Evolutionary conservation across 2,113 vertebrate species (phyloP).

Genomic region (Brevimyrus niger): DNA sequence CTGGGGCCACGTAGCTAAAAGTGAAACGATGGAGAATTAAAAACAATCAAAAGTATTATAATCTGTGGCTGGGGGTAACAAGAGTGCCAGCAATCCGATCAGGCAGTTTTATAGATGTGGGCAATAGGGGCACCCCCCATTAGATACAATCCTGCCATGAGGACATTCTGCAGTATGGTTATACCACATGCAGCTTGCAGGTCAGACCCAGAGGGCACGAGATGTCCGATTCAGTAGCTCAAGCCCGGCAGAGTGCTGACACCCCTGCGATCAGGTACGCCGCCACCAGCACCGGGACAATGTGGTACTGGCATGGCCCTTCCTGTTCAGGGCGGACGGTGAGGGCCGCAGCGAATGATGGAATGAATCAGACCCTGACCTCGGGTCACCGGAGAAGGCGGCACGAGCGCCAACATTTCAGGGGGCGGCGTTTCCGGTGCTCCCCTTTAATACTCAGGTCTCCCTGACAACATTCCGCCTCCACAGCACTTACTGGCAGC

Average conservation of each 20-base stretch:
- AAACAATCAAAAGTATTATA: not conserved
- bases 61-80: not conserved
- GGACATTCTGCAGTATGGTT: not conserved
- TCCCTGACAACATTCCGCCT: slow-evolving; percentile 1
- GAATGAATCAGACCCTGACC: not conserved
- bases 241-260: not conserved
- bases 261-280: not conserved
- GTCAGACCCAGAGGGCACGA: not conserved
- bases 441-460: not conserved
- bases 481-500: not conserved
- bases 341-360: too few species aligned
- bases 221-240: not conserved
- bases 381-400: not conserved
- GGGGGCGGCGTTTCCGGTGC: not conserved
- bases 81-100: not conserved
- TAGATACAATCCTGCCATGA: not conserved
- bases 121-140: not conserved
- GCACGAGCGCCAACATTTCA: not conserved
- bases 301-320: not conserved
- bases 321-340: not conserved
- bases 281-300: not conserved
- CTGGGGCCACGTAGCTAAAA: not conserved
- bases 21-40: not conserved
- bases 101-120: not conserved
- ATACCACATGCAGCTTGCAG: not conserved